Conservation (phyloP, 2,113 vertebrate species). For the Tachysurus fulvidraco region DNA sequence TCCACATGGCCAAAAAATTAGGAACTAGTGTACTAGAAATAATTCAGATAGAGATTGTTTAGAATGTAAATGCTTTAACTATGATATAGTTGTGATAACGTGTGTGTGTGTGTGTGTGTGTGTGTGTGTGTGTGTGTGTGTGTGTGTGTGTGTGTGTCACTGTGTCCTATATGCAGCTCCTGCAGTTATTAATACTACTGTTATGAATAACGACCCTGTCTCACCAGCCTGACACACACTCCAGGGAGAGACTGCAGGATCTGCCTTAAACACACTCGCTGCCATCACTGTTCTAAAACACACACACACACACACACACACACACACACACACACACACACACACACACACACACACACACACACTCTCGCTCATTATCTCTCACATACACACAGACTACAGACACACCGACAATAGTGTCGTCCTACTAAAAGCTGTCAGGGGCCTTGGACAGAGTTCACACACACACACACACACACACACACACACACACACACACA, state of each 20-base stretch:
- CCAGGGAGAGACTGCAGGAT: slow-evolving; percentile 75
- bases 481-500: slow-evolving; percentile 48
- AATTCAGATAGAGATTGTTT: neutral
- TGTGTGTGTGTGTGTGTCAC: slow-evolving; percentile 22
- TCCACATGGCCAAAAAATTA: neutral
- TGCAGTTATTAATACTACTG: slow-evolving; percentile 86
- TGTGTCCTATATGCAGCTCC: slow-evolving; percentile 79
- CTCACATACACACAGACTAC: slow-evolving; percentile 32
- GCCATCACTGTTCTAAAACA: slow-evolving; percentile 52
- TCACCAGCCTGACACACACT: slow-evolving; percentile 78
- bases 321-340: slow-evolving; percentile 32
- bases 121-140: neutral
- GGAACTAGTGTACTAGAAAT: neutral
- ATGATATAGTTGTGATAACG: neutral
- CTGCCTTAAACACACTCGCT: slow-evolving; percentile 58
- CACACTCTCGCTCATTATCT: slow-evolving; percentile 15
- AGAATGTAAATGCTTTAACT: neutral
- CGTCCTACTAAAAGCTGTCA: slow-evolving; percentile 61
- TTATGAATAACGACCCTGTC: slow-evolving; percentile 80
- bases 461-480: slow-evolving; percentile 56
- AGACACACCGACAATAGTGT: slow-evolving; percentile 38
- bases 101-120: neutral
- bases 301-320: slow-evolving; percentile 39
- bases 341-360: slow-evolving; percentile 32
- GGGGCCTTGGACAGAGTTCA: slow-evolving; percentile 56